Evolutionary conservation across 2,888 invertebrate species (phyloP).

Genomic region (Hoplodrina blanda): DNA sequence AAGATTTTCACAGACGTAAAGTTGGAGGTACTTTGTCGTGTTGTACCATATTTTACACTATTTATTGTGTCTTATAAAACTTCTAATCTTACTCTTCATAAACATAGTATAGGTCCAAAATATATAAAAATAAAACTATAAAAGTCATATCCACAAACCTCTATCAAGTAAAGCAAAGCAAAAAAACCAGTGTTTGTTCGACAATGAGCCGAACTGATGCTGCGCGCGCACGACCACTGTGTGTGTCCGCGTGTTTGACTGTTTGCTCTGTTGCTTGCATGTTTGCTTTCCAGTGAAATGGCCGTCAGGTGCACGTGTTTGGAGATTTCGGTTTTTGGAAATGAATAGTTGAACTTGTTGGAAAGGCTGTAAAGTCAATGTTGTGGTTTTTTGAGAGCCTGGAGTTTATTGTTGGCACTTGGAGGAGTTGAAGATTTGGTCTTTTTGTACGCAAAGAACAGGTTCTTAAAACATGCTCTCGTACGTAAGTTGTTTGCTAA

Average conservation of each 20-base stretch:
- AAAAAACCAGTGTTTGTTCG: slow-evolving; percentile 74
- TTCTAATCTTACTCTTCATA: background rate
- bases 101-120: background rate
- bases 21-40: no score
- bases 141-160: slow-evolving; percentile 70
- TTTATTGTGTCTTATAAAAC: no score
- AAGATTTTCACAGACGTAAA: no score
- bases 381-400: slow-evolving; percentile 1
- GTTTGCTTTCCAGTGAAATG: slow-evolving; percentile 63
- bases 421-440: background rate
- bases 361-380: slow-evolving; percentile 23
- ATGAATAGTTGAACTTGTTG: slow-evolving; percentile 31
- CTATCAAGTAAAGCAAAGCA: slow-evolving; percentile 61
- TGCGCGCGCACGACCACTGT: slow-evolving; percentile 65
- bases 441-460: background rate
- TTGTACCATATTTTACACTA: no score
- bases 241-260: slow-evolving; percentile 62
- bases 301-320: slow-evolving; percentile 59
- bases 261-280: slow-evolving; percentile 60
- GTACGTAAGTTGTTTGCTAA: no score
- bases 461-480: background rate
- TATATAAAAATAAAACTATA: background rate
- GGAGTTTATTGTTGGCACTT: background rate
- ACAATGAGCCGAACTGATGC: slow-evolving; percentile 83
- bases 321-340: slow-evolving; percentile 52